Conservation (phyloP, 2,113 vertebrate species). For the Halichoerus grypus region DNA sequence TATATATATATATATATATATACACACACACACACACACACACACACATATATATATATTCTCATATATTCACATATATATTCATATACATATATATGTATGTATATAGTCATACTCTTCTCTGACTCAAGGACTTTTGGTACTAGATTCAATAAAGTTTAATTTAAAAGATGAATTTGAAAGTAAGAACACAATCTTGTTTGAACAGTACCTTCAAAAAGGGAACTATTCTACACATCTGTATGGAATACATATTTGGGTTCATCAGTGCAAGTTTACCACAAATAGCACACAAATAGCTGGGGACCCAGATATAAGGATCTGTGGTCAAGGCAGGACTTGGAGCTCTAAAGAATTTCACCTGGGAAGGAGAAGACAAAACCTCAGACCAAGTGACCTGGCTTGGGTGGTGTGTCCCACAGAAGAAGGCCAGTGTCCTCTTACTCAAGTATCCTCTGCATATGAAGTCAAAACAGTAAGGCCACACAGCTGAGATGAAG, state of each 20-base stretch:
- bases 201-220: background rate
- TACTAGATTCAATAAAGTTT: constrained; percentile 1
- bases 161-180: background rate
- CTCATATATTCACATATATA: background rate
- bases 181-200: background rate
- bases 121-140: constrained; percentile 11
- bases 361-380: background rate
- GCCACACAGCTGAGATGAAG: background rate
- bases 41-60: background rate
- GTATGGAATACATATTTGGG: background rate
- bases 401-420: background rate
- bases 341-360: background rate
- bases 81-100: background rate
- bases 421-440: background rate
- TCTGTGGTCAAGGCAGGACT: background rate
- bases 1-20: background rate
- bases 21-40: background rate
- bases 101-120: background rate
- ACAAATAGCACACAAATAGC: background rate
- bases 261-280: background rate
- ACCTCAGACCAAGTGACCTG: background rate
- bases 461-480: background rate
- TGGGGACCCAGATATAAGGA: background rate
- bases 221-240: background rate
- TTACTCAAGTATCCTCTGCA: background rate